Percentiles rank a stretch among this genome's conserved stretches.
phyloP scores from a whole-genome alignment of 1,140 invertebrate species.

The Lucilia cuprina region DNA sequence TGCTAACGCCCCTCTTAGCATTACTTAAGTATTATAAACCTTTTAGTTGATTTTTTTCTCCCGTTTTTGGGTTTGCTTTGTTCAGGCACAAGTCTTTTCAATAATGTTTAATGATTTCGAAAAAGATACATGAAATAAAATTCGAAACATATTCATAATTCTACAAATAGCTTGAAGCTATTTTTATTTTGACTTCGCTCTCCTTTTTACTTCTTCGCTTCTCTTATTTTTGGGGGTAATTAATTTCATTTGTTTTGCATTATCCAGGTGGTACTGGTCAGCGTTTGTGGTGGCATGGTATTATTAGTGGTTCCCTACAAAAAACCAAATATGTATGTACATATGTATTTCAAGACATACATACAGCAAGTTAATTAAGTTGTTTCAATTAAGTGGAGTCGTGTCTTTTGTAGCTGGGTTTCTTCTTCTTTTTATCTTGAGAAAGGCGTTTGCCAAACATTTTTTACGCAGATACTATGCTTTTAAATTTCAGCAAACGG shows the following conservation, averaged over 20 bases:
- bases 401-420: background rate
- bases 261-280: slow-evolving; percentile 13
- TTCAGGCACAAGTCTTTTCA: background rate
- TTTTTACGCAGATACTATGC: background rate
- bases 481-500: background rate
- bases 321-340: too few species aligned
- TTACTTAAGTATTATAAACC: background rate
- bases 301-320: slow-evolving; percentile 15
- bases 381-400: slow-evolving; percentile 21
- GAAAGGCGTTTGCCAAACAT: background rate
- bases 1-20: background rate
- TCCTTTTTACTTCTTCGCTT: background rate
- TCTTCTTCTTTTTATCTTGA: background rate
- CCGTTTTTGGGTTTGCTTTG: background rate
- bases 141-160: background rate
- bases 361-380: slow-evolving; percentile 8
- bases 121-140: background rate
- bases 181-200: background rate
- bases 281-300: background rate
- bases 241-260: slow-evolving; percentile 21
- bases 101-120: background rate
- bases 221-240: slow-evolving; percentile 15
- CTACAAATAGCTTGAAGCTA: background rate
- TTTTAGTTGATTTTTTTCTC: background rate
- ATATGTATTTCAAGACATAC: background rate